Percentiles rank a stretch among this genome's conserved stretches.
phyloP scores from a whole-genome alignment of 2,888 invertebrate species.

The Suillia variegata region DNA sequence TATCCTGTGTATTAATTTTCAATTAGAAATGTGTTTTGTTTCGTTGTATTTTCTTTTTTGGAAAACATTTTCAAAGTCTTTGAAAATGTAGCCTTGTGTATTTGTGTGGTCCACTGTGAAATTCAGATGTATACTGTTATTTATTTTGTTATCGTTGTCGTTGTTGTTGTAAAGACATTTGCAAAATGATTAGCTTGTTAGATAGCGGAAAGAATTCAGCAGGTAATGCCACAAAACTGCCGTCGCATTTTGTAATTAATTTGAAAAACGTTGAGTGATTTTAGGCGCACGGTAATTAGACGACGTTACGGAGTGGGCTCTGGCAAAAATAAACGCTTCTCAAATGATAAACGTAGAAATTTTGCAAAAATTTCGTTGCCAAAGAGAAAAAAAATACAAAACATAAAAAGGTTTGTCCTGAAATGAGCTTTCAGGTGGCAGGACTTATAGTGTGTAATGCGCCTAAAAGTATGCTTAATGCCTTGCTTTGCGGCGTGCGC shows the following conservation, averaged over 20 bases:
- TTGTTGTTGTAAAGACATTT: neutral
- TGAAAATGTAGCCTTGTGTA: neutral
- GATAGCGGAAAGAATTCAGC: neutral
- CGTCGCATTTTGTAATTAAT: neutral
- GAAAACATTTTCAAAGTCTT: neutral
- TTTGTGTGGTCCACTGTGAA: too few species aligned
- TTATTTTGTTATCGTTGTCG: too few species aligned
- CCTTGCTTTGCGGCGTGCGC: too few species aligned
- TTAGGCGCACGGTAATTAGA: neutral
- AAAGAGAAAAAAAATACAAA: too few species aligned
- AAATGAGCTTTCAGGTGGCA: too few species aligned
- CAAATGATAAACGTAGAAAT: too few species aligned
- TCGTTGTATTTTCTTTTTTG: neutral
- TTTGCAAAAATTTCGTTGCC: too few species aligned
- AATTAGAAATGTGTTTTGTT: neutral
- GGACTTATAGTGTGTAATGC: neutral
- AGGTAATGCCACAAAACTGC: neutral
- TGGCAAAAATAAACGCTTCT: too few species aligned
- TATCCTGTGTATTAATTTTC: neutral
- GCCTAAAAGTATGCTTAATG: neutral
- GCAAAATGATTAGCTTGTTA: neutral
- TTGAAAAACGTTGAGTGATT: neutral
- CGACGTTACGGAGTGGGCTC: neutral
- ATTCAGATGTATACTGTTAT: too few species aligned
- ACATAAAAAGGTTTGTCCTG: too few species aligned